Conservation (phyloP, 2,113 vertebrate species). For the Nycticorax nycticorax region DNA sequence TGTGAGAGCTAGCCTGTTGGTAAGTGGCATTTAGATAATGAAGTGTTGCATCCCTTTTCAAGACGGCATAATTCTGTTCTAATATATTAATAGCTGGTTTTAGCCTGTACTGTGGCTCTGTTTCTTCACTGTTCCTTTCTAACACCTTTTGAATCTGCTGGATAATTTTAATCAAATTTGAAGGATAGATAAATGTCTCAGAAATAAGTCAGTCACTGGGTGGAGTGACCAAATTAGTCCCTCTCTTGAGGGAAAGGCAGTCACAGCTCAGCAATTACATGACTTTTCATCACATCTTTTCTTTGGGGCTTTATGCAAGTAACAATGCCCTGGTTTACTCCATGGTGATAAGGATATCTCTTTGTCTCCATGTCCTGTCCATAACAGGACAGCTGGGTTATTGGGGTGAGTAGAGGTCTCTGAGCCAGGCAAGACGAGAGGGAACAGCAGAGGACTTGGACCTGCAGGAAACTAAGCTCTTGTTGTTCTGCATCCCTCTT, state of each 20-base stretch:
- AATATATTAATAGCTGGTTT: conserved; percentile 14
- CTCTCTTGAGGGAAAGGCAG: not conserved
- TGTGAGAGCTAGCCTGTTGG: conserved; percentile 13
- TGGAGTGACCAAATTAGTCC: not conserved
- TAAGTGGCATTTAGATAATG: conserved; percentile 57
- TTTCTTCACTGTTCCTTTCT: not conserved
- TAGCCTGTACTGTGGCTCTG: not conserved
- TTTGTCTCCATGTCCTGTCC: too few species aligned
- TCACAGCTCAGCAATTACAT: not conserved
- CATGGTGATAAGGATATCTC: not conserved
- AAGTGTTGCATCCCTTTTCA: conserved; percentile 23
- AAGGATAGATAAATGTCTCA: not conserved
- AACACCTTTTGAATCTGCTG: not conserved
- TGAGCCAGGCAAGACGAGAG: not conserved
- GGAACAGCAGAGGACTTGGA: not conserved
- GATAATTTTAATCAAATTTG: not conserved
- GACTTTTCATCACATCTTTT: not conserved
- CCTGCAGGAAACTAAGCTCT: not conserved
- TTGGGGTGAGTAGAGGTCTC: not conserved
- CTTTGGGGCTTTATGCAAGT: not conserved
- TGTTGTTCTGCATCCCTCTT: not conserved
- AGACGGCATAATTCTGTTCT: not conserved
- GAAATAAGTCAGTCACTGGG: not conserved
- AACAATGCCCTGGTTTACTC: not conserved
- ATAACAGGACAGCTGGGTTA: not conserved